Percentiles rank a stretch among this genome's conserved stretches.
These are phyloP conservation scores for Melanostoma mellinum DNA, from an alignment of 2,888 invertebrate genomes.

Conservation along the genomic window DNA sequence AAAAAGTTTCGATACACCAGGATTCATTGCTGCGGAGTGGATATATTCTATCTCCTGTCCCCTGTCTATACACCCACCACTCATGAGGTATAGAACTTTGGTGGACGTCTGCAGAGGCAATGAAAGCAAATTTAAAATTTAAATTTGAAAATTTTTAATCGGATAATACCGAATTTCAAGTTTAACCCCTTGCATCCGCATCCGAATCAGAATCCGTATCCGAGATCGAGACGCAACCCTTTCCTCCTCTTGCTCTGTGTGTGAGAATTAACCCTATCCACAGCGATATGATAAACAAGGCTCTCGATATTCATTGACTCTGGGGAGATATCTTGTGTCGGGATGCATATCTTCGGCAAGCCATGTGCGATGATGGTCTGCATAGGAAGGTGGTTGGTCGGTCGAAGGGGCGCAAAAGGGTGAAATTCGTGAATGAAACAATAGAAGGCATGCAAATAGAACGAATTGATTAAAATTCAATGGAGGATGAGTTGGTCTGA, in stretches of 20 bases:
- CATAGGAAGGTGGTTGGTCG: neutral
- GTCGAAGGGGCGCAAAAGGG: constrained; percentile 23
- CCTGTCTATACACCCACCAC: neutral
- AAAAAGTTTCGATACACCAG: constrained; percentile 36
- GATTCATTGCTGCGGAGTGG: neutral
- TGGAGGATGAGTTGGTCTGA: constrained; percentile 41
- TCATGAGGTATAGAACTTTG: constrained; percentile 1
- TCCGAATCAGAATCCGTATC: neutral
- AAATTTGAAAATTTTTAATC: constrained; percentile 68
- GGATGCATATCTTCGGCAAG: constrained; percentile 27
- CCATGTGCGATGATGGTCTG: neutral
- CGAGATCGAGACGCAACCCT: constrained; percentile 22
- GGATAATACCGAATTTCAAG: constrained; percentile 56
- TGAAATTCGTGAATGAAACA: constrained; percentile 25
- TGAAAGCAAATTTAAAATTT: constrained; percentile 61
- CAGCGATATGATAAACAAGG: constrained; percentile 25
- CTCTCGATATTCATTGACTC: constrained; percentile 61
- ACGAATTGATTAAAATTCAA: constrained; percentile 82
- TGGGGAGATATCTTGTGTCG: constrained; percentile 20
- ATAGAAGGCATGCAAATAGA: constrained; percentile 75
- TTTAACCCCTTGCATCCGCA: constrained; percentile 51
- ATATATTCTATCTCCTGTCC: no score
- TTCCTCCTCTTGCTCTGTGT: neutral
- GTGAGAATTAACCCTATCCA: constrained; percentile 53
- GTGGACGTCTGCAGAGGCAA: constrained; percentile 52